Evolutionary conservation across 1,140 invertebrate genomes (phyloP).

Genomic region (Drosophila auraria): DNA sequence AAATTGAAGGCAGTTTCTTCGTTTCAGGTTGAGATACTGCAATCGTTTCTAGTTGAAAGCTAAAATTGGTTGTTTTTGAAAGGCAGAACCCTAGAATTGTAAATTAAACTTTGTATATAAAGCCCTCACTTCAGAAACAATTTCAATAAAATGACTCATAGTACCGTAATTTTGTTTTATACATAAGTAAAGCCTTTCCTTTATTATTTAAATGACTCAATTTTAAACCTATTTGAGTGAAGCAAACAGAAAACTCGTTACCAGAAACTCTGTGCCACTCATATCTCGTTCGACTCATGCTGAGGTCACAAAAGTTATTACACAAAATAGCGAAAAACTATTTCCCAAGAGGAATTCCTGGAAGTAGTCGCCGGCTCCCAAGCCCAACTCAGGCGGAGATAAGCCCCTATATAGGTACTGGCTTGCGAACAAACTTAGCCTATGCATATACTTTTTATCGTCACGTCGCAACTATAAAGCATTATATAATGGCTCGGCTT

Average conservation of each 20-base stretch:
- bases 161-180: neutral
- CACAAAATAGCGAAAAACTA: constrained; percentile 5
- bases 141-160: neutral
- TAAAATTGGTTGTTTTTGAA: neutral
- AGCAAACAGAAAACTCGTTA: neutral
- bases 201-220: neutral
- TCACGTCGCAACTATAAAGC: constrained; percentile 62
- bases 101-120: too few relatives aligned
- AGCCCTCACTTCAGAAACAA: neutral
- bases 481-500: constrained; percentile 64
- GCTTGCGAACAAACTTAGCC: neutral
- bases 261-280: neutral
- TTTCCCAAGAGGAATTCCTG: constrained; percentile 9
- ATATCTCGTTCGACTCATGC: neutral
- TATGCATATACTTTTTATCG: constrained; percentile 60
- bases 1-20: constrained; percentile 20
- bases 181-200: too few relatives aligned
- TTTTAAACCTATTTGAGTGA: neutral
- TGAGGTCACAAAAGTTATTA: constrained; percentile 5
- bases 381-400: constrained; percentile 23
- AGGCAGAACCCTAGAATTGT: neutral
- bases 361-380: constrained; percentile 11
- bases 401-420: constrained; percentile 19
- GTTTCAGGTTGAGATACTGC: neutral
- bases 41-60: neutral